These are phyloP conservation scores for Stercorarius parasiticus DNA, from an alignment of 2,113 vertebrate genomes.

Conservation along the genomic window DNA sequence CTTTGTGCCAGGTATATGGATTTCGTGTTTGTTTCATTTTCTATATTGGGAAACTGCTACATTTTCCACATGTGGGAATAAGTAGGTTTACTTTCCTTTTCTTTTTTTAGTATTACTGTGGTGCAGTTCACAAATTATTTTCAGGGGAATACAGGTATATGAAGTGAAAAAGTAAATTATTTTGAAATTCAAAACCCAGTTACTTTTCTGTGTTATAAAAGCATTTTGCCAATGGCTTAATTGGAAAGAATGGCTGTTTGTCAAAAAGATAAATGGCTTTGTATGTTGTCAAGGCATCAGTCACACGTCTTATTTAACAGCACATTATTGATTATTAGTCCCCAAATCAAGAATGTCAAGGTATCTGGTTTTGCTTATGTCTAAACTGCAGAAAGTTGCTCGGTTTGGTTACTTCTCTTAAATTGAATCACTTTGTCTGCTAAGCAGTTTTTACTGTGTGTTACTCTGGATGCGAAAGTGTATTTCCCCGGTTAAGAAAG, in stretches of 20 bases:
- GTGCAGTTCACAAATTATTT: background rate
- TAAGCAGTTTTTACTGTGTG: background rate
- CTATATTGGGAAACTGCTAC: background rate
- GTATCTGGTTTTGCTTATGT: background rate
- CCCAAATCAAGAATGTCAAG: background rate
- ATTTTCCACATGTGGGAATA: background rate
- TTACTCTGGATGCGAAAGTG: background rate
- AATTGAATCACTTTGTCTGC: background rate
- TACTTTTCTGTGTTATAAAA: background rate
- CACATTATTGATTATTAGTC: background rate
- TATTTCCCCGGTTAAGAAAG: background rate
- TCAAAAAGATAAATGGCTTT: background rate
- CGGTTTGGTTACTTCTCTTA: background rate
- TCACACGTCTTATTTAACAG: background rate
- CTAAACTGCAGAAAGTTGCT: background rate
- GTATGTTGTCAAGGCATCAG: background rate
- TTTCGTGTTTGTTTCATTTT: background rate
- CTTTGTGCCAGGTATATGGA: background rate
- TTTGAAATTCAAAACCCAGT: background rate
- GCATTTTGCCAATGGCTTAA: background rate
- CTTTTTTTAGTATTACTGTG: background rate
- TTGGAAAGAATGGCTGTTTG: background rate
- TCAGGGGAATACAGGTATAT: background rate
- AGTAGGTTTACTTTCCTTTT: background rate
- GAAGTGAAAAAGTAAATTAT: background rate